phyloP scores from a whole-genome alignment of 2,888 invertebrate species.

The Hirtodrosophila cameraria region DNA sequence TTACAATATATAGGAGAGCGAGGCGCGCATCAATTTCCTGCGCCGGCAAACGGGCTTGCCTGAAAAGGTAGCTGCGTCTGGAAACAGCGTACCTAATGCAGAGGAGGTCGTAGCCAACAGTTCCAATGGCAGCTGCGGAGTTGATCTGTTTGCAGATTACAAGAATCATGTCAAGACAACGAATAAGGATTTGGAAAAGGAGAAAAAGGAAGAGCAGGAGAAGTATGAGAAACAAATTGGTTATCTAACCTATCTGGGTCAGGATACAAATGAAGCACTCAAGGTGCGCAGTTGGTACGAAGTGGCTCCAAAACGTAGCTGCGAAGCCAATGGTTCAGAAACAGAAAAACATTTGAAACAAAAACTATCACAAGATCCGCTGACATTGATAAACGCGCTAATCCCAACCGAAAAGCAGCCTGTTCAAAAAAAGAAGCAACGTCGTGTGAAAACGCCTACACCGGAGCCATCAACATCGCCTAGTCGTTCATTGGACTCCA shows the following conservation, averaged over 20 bases:
- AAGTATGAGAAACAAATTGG: conserved; percentile 99
- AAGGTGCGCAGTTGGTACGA: conserved; percentile 96
- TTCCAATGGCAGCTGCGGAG: too few species aligned
- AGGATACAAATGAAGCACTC: conserved; percentile 94
- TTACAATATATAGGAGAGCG: conserved; percentile 77
- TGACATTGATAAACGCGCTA: conserved; percentile 87
- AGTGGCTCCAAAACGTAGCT: conserved; percentile 87
- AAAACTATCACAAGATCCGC: conserved; percentile 90
- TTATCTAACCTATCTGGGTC: conserved; percentile 96
- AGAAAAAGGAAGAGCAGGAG: conserved; percentile 95
- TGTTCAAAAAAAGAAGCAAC: conserved; percentile 2
- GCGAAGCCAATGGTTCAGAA: conserved; percentile 26
- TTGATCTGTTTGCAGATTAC: conserved; percentile 94
- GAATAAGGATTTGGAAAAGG: conserved; percentile 95
- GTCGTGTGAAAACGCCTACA: conserved; percentile 2
- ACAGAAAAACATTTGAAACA: conserved; percentile 87
- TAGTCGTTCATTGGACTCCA: conserved; percentile 4
- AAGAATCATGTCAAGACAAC: conserved; percentile 89
- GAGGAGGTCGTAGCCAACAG: background rate
- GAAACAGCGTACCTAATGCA: conserved; percentile 46
- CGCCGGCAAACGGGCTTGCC: conserved; percentile 71
- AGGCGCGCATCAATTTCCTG: conserved; percentile 81
- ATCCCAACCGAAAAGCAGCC: conserved; percentile 58
- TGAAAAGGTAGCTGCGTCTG: conserved; percentile 9
- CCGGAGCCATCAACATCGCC: background rate